Conservation (phyloP, 2,797 vertebrate genomes). For the Acomys russatus region DNA sequence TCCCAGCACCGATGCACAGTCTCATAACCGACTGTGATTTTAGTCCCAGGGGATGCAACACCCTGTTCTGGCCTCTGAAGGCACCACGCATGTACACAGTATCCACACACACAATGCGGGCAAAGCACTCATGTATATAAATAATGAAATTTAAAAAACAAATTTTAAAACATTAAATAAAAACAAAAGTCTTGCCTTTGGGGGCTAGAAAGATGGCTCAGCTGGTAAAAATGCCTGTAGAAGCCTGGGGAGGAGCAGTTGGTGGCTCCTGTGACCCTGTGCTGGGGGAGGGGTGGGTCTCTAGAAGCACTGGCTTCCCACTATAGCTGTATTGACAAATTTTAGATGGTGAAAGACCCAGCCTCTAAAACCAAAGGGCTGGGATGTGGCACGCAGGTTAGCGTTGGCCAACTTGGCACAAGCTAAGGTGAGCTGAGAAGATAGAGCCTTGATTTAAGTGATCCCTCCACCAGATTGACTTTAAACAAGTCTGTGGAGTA, state of each 20-base stretch:
- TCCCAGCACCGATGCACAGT: background rate
- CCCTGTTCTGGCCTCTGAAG: background rate
- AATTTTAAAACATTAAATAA: background rate
- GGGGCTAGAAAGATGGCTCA: background rate
- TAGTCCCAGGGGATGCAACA: background rate
- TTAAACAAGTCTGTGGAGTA: background rate
- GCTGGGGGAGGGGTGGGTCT: background rate
- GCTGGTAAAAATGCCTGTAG: background rate
- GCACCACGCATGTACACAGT: background rate
- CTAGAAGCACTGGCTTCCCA: background rate
- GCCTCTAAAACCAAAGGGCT: background rate
- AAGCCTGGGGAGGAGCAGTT: background rate
- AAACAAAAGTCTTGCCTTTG: background rate
- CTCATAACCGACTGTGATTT: background rate
- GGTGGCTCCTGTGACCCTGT: background rate
- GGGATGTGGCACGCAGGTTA: background rate
- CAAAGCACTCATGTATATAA: background rate
- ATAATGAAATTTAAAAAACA: background rate
- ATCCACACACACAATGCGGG: background rate
- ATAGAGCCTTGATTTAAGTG: background rate
- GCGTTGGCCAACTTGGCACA: background rate
- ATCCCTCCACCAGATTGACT: background rate
- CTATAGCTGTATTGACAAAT: background rate
- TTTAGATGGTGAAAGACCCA: background rate
- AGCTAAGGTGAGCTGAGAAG: too few species aligned